These are phyloP conservation scores for Xiphydria camelus DNA, from an alignment of 2,888 invertebrate species.

Conservation along the genomic window DNA sequence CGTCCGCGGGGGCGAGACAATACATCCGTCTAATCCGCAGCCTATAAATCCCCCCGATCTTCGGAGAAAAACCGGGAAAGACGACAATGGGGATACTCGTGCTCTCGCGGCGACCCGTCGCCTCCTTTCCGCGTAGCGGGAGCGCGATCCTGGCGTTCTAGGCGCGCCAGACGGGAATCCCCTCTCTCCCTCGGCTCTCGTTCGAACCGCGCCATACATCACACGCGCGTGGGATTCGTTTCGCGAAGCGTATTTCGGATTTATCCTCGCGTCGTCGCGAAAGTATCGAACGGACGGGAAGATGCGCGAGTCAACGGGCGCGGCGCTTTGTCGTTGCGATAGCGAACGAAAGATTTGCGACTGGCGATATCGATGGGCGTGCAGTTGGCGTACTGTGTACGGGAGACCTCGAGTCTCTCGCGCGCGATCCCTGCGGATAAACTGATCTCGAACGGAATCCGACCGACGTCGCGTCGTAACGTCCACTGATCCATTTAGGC, in stretches of 20 bases:
- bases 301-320: background rate
- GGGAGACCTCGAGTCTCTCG: too few species aligned
- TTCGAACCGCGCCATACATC: conserved; percentile 11
- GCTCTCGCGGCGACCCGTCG: conserved; percentile 2
- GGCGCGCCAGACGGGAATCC: too few species aligned
- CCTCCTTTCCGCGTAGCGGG: conserved; percentile 10
- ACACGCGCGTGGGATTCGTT: conserved; percentile 7
- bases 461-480: conserved; percentile 28
- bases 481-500: conserved; percentile 35
- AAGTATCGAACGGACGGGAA: conserved; percentile 10
- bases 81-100: conserved; percentile 18
- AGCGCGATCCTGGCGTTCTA: too few species aligned
- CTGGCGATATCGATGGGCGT: conserved; percentile 16
- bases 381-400: too few species aligned
- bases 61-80: conserved; percentile 8
- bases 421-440: too few species aligned
- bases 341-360: conserved; percentile 18
- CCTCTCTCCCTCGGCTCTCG: background rate
- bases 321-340: background rate
- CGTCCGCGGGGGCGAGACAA: background rate
- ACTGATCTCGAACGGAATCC: conserved; percentile 21
- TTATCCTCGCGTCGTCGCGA: conserved; percentile 8
- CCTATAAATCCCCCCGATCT: background rate
- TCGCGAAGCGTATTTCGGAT: conserved; percentile 13
- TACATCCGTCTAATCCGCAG: conserved; percentile 1